These are phyloP conservation scores for Eira barbara DNA, from an alignment of 2,113 vertebrate species.

Conservation along the genomic window DNA sequence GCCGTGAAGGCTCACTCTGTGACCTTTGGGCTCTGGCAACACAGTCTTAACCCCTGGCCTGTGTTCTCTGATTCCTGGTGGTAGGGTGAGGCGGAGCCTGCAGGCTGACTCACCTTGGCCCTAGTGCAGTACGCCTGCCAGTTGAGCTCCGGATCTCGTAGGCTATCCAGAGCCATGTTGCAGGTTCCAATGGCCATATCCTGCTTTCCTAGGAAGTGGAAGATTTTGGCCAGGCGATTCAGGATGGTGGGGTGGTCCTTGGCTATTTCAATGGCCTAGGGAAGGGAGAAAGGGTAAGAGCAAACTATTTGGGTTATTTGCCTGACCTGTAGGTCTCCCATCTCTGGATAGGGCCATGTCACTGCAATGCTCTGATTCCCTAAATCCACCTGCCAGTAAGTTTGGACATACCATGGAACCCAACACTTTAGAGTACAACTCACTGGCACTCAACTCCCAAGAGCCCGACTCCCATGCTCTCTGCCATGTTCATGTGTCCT, in stretches of 20 bases:
- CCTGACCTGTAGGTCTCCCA: not conserved
- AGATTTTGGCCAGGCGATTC: conserved; percentile 85
- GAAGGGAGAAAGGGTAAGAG: not conserved
- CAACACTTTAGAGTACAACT: not conserved
- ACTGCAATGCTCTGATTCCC: not conserved
- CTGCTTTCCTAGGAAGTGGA: conserved; percentile 86
- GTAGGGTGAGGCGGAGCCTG: not conserved
- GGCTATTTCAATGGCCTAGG: conserved; percentile 84
- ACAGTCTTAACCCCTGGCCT: not conserved
- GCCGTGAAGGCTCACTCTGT: not conserved
- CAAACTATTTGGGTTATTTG: not conserved
- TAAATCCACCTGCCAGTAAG: not conserved
- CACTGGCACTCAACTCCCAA: not conserved
- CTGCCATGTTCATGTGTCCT: not conserved
- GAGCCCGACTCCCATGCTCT: not conserved
- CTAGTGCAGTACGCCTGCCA: conserved; percentile 88
- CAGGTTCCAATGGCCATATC: conserved; percentile 88
- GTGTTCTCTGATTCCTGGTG: not conserved
- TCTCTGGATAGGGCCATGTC: not conserved
- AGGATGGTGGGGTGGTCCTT: conserved; percentile 82
- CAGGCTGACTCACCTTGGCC: conserved; percentile 82
- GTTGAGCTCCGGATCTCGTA: conserved; percentile 85
- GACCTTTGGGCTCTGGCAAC: not conserved
- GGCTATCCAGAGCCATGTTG: conserved; percentile 85
- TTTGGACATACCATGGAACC: not conserved